Base-by-base conservation (phyloP, 2,797 vertebrate species). In the Avahi laniger region DNA sequence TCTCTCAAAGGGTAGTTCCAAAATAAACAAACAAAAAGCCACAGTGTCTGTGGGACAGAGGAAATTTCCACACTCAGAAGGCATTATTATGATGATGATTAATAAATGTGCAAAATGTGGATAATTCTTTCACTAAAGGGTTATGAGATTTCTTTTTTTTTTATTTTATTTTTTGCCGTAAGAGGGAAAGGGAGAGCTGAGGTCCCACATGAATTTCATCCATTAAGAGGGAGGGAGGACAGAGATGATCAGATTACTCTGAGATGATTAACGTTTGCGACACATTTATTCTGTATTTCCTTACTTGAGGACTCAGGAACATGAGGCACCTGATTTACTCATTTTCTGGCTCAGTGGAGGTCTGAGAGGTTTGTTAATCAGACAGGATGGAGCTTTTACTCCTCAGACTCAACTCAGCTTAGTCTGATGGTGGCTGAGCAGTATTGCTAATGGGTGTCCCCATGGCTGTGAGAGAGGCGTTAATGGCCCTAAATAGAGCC, bases 21-120 rank as follows among this genome's bases (percentile, higher is more conserved):
- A 78, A 35, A 78, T 26, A 52, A n/a, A 35, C 84, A 95, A 65
- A n/a, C 30, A 91, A 24, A 17, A 43, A 14, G 28, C 80, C 85
- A 75, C n/a, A 93, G 38, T 50, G 84, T 63, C 65, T 92, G 7
- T 65, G 54, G 38, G 67, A 69, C 20, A 70, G 52, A 70, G 38
- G 97, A 95, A 97, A 95, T 84, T 59, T 94, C 93, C 78, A 41
- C 65, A 92, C 87, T 97, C 67, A 10, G 80, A 95, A 10, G 88
- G 86, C 72, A 72, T 18, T 94, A 90, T 95, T 95, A 69, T 85
- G 87, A 73, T 81, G 90, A 73, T 30, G 61, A 95, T 95, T 97
- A 93, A 97, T 97, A 97, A 76, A 88, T 95, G 67, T 63, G n/a
- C 24, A 95, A 89, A 96, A 93, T 91, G 84, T 81, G 83, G 92